Conservation (phyloP, 2,888 invertebrate genomes). For the Eristalinus sepulchralis region DNA sequence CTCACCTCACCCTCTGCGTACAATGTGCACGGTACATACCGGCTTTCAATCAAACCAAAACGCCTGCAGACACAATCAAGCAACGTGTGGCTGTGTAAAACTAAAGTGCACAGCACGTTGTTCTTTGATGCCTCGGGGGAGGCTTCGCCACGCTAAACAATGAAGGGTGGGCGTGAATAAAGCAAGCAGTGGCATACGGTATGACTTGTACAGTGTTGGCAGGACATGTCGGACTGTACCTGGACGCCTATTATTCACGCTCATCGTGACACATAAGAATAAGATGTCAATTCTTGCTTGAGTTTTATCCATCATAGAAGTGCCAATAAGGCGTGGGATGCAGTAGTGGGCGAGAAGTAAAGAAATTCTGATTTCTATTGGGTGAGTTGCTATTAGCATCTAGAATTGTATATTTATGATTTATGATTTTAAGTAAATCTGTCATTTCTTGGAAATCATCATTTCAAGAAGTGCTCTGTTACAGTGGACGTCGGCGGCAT, state of each 20-base stretch:
- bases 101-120: constrained; percentile 50
- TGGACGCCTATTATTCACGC: constrained; percentile 45
- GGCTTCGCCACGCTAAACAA: constrained; percentile 25
- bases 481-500: too few species aligned
- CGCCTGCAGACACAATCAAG: constrained; percentile 58
- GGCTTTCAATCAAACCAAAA: constrained; percentile 56
- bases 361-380: neutral
- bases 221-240: constrained; percentile 15
- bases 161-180: neutral
- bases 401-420: too few species aligned
- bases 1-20: neutral
- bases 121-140: constrained; percentile 3
- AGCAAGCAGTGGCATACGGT: constrained; percentile 22
- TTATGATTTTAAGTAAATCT: too few species aligned
- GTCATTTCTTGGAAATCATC: too few species aligned
- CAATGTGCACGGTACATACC: constrained; percentile 19
- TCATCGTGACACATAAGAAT: constrained; percentile 19
- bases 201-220: neutral
- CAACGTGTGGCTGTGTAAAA: constrained; percentile 30
- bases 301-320: constrained; percentile 44
- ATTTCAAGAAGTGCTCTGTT: too few species aligned
- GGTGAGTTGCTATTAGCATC: neutral
- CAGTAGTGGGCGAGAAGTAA: neutral
- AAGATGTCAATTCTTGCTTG: constrained; percentile 42
- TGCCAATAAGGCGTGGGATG: constrained; percentile 20